Conservation (phyloP, 2,113 vertebrate species). For the Ammospiza caudacuta region DNA sequence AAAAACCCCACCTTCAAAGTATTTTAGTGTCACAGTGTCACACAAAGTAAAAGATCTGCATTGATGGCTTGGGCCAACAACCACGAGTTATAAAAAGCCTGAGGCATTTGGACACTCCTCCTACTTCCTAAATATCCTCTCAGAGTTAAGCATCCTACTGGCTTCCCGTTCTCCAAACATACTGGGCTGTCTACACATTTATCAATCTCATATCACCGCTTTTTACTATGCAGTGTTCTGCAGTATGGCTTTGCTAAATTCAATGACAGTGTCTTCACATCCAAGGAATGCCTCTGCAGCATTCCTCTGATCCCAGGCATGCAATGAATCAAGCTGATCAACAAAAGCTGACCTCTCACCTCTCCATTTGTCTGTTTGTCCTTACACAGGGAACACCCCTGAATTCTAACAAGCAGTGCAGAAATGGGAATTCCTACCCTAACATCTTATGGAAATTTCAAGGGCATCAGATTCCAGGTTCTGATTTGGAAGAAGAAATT, state of each 20-base stretch:
- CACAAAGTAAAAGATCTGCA: background rate
- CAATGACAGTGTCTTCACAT: background rate
- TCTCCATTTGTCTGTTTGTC: background rate
- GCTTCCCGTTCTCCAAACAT: background rate
- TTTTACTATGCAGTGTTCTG: background rate
- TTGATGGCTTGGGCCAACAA: background rate
- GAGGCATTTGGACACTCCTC: background rate
- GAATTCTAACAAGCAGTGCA: background rate
- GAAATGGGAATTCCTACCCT: background rate
- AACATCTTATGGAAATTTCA: background rate
- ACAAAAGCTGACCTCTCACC: background rate
- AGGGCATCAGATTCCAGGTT: background rate
- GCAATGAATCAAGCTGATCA: background rate
- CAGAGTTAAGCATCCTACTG: background rate
- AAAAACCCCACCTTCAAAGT: background rate
- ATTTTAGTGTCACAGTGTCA: background rate
- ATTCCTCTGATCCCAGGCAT: background rate
- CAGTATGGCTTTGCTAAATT: background rate
- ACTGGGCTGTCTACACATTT: background rate
- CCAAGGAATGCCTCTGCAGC: background rate
- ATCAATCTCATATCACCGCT: background rate
- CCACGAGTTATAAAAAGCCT: background rate
- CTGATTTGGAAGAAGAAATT: background rate
- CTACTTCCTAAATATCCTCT: background rate
- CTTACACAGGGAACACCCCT: background rate